Percentiles rank a stretch among this genome's conserved stretches.
phyloP scores from a whole-genome alignment of 1,140 invertebrate genomes.

The Littorina saxatilis region DNA sequence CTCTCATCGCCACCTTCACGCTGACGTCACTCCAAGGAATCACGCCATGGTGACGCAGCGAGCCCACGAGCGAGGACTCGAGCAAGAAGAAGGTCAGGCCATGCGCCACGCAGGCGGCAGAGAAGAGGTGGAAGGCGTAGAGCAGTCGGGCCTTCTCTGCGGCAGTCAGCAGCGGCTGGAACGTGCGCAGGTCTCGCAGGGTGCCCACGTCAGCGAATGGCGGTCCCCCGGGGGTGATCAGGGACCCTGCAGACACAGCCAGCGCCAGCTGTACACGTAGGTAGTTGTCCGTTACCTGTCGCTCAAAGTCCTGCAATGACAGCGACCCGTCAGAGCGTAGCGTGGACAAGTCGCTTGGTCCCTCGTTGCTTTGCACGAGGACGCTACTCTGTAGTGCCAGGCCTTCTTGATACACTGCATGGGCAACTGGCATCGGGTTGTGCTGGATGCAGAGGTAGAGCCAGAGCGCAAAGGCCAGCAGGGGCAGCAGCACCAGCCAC shows the following conservation, averaged over 20 bases:
- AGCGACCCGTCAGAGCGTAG: not conserved
- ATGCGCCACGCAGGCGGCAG: not conserved
- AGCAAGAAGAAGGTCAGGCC: constrained; percentile 22
- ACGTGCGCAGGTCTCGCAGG: not conserved
- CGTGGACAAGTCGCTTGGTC: not conserved
- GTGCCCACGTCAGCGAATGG: not conserved
- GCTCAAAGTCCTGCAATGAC: too few relatives aligned
- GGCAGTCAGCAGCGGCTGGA: constrained; percentile 17
- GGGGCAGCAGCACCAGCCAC: constrained; percentile 2
- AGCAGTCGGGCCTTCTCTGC: constrained; percentile 23
- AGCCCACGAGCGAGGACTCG: constrained; percentile 13
- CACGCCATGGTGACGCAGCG: constrained; percentile 28
- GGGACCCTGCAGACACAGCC: not conserved
- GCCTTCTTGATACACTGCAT: not conserved
- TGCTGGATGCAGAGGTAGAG: not conserved
- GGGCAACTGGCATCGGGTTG: not conserved
- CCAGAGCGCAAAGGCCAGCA: not conserved
- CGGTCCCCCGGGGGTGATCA: not conserved
- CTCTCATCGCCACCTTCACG: constrained; percentile 1
- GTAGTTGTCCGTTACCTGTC: constrained; percentile 2
- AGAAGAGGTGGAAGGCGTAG: constrained; percentile 22
- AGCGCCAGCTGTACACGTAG: constrained; percentile 25
- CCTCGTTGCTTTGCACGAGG: not conserved
- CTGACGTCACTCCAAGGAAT: constrained; percentile 31
- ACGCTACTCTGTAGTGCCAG: not conserved